These are phyloP conservation scores for Clistopyga incitator DNA, from an alignment of 2,888 invertebrate species.

Conservation along the genomic window DNA sequence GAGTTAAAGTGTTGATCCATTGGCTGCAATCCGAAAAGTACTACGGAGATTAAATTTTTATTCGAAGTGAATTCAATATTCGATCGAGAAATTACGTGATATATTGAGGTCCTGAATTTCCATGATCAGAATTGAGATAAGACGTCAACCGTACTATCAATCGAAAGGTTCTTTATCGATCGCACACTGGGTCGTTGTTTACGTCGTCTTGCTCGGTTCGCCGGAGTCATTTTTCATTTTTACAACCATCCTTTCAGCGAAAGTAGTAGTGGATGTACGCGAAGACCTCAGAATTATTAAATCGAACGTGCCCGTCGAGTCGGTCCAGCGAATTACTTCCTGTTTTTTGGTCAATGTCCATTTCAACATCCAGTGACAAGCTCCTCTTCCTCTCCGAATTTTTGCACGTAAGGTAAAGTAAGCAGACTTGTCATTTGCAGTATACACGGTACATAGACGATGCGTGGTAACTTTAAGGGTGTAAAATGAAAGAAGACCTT, in stretches of 20 bases:
- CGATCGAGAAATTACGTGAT: neutral
- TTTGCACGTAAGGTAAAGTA: constrained; percentile 19
- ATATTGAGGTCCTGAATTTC: constrained; percentile 13
- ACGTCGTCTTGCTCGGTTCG: constrained; percentile 34
- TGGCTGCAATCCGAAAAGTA: neutral
- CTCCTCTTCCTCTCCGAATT: neutral
- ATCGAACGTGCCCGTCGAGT: constrained; percentile 6
- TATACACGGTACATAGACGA: too few species aligned
- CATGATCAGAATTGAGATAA: neutral
- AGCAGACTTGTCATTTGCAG: constrained; percentile 4
- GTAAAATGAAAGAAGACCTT: too few species aligned
- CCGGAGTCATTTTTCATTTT: constrained; percentile 43
- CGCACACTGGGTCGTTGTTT: constrained; percentile 19
- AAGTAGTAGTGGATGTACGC: neutral
- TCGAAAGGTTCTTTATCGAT: constrained; percentile 28
- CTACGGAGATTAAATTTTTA: constrained; percentile 34
- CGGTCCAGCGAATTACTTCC: constrained; percentile 2
- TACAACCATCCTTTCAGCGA: constrained; percentile 7
- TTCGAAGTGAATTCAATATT: constrained; percentile 3
- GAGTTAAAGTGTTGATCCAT: neutral
- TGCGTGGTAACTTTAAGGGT: too few species aligned
- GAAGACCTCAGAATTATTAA: constrained; percentile 32
- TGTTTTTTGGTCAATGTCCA: neutral
- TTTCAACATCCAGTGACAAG: constrained; percentile 7
- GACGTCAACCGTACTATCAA: neutral